Evolutionary conservation across 2,113 vertebrate genomes (phyloP).

Genomic region (Prietella phreatophila): DNA sequence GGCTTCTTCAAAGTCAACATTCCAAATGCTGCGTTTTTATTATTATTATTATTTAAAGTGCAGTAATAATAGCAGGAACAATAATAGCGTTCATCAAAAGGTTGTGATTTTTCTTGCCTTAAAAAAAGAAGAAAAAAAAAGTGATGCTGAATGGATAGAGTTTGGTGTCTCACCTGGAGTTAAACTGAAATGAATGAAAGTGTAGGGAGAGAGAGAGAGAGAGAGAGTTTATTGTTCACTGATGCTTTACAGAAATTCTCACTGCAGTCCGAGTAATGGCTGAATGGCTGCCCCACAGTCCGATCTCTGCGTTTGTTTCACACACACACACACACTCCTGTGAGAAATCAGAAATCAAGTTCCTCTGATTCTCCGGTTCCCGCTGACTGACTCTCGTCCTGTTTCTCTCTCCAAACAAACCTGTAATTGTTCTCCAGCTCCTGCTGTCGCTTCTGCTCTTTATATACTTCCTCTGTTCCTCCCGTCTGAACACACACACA

Average conservation of each 20-base stretch:
- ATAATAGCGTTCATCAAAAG: not conserved
- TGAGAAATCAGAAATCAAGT: slow-evolving; percentile 77
- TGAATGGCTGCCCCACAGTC: not conserved
- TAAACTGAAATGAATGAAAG: not conserved
- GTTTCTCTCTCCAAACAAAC: slow-evolving; percentile 84
- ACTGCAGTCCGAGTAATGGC: not conserved
- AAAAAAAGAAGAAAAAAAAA: not conserved
- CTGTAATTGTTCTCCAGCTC: slow-evolving; percentile 89
- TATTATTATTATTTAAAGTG: not conserved
- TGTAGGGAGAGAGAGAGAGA: not conserved
- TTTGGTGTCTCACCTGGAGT: not conserved
- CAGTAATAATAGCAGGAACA: not conserved
- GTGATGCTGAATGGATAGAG: not conserved
- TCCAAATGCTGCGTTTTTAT: not conserved
- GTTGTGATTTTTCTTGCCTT: not conserved
- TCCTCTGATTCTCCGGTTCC: slow-evolving; percentile 81
- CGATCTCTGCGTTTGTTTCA: not conserved
- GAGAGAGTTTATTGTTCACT: not conserved
- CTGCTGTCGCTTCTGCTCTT: slow-evolving; percentile 84
- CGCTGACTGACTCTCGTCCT: slow-evolving; percentile 72
- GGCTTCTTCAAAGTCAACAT: not conserved
- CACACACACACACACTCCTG: not conserved
- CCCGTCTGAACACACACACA: slow-evolving; percentile 72
- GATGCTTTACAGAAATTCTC: not conserved
- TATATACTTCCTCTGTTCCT: slow-evolving; percentile 85